Base-by-base conservation (phyloP, 2,113 vertebrate species). In the Tympanuchus pallidicinctus region DNA sequence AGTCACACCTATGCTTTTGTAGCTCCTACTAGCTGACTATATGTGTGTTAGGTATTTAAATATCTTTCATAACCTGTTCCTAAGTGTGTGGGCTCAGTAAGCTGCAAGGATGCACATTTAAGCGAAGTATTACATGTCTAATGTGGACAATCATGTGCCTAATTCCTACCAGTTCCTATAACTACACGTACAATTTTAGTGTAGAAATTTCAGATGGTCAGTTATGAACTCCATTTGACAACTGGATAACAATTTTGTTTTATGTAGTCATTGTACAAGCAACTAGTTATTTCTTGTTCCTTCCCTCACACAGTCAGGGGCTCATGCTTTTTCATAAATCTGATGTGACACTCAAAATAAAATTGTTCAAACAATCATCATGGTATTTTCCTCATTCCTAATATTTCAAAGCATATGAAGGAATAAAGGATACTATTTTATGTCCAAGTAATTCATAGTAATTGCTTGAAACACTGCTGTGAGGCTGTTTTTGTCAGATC, bases 321-420 rank as follows among this genome's bases (percentile, higher is more conserved):
- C 21, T 81, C n/a, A 47, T 86, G 24, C 12, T 40, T 94, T 79
- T 82, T 69, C 71, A 71, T 76, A 42, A 78, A 93, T 79, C 27
- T 70, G 28, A 70, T 1, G 3, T 79, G 67, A 76, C 28, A 56
- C 25, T 82, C 72, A 50, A 86, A 88, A 47, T 77, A 57, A 0
- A 81, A 27, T 59, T 69, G 13, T 65, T 92, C 36, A 45, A 57
- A 70, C 10, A 48, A 16, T 45, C 47, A 13, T 13, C 36, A 24
- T 36, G 79, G 17, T 76, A 28, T 90, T 92, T 87, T 66, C 28
- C 45, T 54, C 63, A 66, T 85, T 90, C 85, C 74, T 92, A 57
- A 19, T 76, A 69, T 48, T 81, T 79, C 28, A 5, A 6, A 77
- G 25, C 43, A 70, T 61, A 54, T 40, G 32, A 89, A 82, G 28